Conservation (phyloP, 2,797 vertebrate species). For the Pelobates cultripes region DNA sequence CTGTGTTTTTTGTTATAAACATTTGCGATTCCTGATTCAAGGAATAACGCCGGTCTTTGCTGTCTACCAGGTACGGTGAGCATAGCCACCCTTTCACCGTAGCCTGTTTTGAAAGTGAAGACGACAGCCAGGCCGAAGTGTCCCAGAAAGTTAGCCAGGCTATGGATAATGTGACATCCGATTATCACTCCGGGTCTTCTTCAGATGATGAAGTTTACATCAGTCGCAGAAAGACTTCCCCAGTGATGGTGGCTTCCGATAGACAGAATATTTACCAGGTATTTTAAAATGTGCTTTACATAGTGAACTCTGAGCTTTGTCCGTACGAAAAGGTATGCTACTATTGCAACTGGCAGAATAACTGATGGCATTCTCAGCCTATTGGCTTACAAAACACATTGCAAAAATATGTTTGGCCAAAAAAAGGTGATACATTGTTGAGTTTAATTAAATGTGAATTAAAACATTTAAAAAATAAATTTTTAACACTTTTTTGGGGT, state of each 20-base stretch:
- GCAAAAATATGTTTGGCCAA: too few species aligned
- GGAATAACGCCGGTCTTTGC: neutral
- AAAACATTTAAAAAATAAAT: too few species aligned
- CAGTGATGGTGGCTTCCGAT: neutral
- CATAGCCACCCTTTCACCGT: constrained; percentile 74
- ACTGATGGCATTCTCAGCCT: too few species aligned
- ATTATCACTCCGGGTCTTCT: constrained; percentile 79
- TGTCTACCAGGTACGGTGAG: constrained; percentile 69
- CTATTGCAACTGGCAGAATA: too few species aligned
- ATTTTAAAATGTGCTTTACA: neutral
- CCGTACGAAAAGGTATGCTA: too few species aligned
- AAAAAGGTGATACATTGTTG: too few species aligned
- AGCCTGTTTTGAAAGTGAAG: constrained; percentile 67
- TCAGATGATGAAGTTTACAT: constrained; percentile 72
- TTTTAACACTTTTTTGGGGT: too few species aligned
- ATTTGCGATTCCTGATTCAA: too few species aligned
- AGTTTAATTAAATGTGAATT: too few species aligned
- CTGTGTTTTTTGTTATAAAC: too few species aligned
- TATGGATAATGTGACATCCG: constrained; percentile 76
- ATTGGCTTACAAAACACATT: too few species aligned
- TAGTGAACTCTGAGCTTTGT: neutral
- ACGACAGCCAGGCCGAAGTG: constrained; percentile 64
- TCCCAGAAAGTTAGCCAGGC: constrained; percentile 71
- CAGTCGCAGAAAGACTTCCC: constrained; percentile 5
- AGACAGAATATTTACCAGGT: constrained; percentile 4